These are phyloP conservation scores for Cyclura pinguis DNA, from an alignment of 2,797 vertebrate genomes.

Conservation along the genomic window DNA sequence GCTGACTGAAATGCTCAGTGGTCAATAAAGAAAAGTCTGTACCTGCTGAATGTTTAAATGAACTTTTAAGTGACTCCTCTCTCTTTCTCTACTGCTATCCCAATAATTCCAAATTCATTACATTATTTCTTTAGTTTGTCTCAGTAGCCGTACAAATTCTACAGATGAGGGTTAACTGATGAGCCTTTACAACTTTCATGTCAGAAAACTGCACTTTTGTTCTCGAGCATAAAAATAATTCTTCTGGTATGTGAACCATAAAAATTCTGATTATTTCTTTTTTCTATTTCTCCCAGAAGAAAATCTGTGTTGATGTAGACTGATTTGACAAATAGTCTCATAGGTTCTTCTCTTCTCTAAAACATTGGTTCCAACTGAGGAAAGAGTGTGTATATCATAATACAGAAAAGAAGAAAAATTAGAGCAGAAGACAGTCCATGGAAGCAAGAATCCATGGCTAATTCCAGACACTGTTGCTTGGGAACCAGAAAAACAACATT, in stretches of 20 bases:
- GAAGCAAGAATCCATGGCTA: not conserved
- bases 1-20: not conserved
- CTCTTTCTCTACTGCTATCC: not conserved
- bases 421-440: not conserved
- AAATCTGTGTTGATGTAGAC: not conserved
- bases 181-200: not conserved
- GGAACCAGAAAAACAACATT: conserved; percentile 19
- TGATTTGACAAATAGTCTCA: not conserved
- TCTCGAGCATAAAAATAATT: conserved; percentile 1
- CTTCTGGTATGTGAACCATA: too few species aligned
- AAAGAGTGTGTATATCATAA: not conserved
- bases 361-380: not conserved
- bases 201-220: too few species aligned
- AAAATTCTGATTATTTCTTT: not conserved
- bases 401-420: not conserved
- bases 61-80: not conserved
- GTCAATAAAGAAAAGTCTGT: not conserved
- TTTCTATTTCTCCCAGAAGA: not conserved
- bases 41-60: not conserved
- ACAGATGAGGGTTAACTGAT: not conserved
- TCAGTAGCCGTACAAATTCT: not conserved
- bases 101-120: not conserved
- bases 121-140: not conserved
- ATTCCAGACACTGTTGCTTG: conserved; percentile 12
- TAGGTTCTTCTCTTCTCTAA: not conserved